These are phyloP conservation scores for Andrena flavipes DNA, from an alignment of 2,888 invertebrate species.

Conservation along the genomic window DNA sequence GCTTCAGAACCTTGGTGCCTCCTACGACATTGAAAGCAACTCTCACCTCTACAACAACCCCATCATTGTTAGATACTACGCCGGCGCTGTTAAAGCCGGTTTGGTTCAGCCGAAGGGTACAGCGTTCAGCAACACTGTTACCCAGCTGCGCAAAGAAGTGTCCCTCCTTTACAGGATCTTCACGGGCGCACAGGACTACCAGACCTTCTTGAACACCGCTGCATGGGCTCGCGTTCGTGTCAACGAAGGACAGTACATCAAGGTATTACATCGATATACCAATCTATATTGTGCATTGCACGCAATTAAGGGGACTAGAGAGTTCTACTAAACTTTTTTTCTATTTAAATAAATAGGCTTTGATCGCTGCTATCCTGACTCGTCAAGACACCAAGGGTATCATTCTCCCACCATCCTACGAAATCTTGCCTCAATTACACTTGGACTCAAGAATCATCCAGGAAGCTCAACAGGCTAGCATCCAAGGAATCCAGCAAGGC, in stretches of 20 bases:
- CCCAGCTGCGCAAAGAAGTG: constrained; percentile 88
- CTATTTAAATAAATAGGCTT: constrained; percentile 85
- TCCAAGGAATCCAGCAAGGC: constrained; percentile 37
- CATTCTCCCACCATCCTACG: constrained; percentile 89
- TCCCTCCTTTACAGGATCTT: constrained; percentile 89
- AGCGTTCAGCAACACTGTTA: constrained; percentile 88
- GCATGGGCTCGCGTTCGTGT: constrained; percentile 89
- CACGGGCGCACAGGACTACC: constrained; percentile 89
- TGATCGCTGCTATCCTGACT: constrained; percentile 88
- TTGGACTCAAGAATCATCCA: constrained; percentile 89
- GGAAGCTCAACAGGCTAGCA: constrained; percentile 86
- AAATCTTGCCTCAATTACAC: constrained; percentile 90
- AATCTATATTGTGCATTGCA: background rate
- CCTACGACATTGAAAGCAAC: constrained; percentile 87
- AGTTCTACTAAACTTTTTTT: constrained; percentile 10
- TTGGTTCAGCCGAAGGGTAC: constrained; percentile 87
- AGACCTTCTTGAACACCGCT: constrained; percentile 89
- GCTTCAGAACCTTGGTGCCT: constrained; percentile 86
- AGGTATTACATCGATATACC: constrained; percentile 58
- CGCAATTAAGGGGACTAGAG: too few relatives aligned
- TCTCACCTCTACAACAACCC: constrained; percentile 86
- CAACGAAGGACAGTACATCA: constrained; percentile 89
- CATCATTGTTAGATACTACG: constrained; percentile 86
- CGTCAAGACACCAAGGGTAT: constrained; percentile 88
- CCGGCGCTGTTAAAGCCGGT: constrained; percentile 86